These are phyloP conservation scores for Tricholaema leucomelas DNA, from an alignment of 2,113 vertebrate genomes.

Conservation along the genomic window DNA sequence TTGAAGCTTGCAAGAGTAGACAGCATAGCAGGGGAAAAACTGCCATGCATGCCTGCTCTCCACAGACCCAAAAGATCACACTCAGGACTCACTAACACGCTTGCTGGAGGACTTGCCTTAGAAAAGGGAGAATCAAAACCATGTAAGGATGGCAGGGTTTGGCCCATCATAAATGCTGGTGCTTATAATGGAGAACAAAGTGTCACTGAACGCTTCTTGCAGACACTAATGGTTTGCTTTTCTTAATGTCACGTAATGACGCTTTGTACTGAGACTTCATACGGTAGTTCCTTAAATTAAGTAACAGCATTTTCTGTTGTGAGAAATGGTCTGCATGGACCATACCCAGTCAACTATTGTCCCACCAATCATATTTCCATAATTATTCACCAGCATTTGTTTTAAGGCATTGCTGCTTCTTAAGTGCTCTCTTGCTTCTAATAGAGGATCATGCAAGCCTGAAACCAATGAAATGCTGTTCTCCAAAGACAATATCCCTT, in stretches of 20 bases:
- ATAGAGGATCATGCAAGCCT: background rate
- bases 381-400: background rate
- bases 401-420: background rate
- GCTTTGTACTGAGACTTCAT: background rate
- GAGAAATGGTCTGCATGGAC: background rate
- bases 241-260: background rate
- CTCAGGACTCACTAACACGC: background rate
- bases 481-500: background rate
- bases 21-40: background rate
- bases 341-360: background rate
- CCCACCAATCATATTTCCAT: background rate
- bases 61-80: background rate
- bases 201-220: background rate
- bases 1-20: background rate
- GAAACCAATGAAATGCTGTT: background rate
- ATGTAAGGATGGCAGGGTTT: background rate
- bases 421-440: background rate
- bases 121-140: background rate
- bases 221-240: background rate
- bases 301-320: background rate
- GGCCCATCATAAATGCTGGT: background rate
- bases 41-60: background rate
- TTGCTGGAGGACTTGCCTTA: background rate
- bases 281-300: background rate
- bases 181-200: background rate